Conservation (phyloP, 1,140 invertebrate species). For the Eupristina koningsbergeri region DNA sequence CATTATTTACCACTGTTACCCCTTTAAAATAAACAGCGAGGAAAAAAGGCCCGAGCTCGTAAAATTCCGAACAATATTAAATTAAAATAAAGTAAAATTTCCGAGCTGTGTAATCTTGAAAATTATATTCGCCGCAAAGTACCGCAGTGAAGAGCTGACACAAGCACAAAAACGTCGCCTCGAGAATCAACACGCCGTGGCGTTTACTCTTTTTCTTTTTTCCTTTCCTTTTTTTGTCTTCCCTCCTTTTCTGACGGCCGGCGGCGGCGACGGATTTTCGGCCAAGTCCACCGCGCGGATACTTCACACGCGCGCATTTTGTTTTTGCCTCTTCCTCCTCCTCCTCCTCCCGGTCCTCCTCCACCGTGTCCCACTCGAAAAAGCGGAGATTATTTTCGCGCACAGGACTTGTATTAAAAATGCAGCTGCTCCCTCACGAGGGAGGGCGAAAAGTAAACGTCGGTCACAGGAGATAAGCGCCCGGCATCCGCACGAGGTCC, state of each 20-base stretch:
- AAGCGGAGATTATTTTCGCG: slow-evolving; percentile 45
- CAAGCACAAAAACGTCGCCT: slow-evolving; percentile 28
- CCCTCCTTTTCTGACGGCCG: background rate
- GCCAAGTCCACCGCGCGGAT: background rate
- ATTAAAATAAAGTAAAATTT: slow-evolving; percentile 34
- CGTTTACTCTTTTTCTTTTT: too few species aligned
- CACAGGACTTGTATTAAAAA: slow-evolving; percentile 47
- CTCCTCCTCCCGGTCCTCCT: too few species aligned
- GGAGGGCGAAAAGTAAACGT: slow-evolving; percentile 37
- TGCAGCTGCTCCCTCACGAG: slow-evolving; percentile 25
- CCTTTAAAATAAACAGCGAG: slow-evolving; percentile 29
- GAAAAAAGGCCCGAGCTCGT: slow-evolving; percentile 19
- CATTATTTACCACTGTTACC: slow-evolving; percentile 25
- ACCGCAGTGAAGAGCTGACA: background rate
- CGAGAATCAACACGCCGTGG: background rate
- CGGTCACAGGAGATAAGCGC: slow-evolving; percentile 44
- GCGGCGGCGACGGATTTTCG: slow-evolving; percentile 17
- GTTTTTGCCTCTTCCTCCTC: background rate
- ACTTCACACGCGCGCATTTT: background rate
- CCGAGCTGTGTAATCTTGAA: slow-evolving; percentile 31
- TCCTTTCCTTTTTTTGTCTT: too few species aligned
- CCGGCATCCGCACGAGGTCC: background rate
- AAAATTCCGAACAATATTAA: slow-evolving; percentile 31
- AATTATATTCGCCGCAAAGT: slow-evolving; percentile 34
- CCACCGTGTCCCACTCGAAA: background rate